These are phyloP conservation scores for Branchellion lobata DNA, from an alignment of 2,888 invertebrate species.

Conservation along the genomic window DNA sequence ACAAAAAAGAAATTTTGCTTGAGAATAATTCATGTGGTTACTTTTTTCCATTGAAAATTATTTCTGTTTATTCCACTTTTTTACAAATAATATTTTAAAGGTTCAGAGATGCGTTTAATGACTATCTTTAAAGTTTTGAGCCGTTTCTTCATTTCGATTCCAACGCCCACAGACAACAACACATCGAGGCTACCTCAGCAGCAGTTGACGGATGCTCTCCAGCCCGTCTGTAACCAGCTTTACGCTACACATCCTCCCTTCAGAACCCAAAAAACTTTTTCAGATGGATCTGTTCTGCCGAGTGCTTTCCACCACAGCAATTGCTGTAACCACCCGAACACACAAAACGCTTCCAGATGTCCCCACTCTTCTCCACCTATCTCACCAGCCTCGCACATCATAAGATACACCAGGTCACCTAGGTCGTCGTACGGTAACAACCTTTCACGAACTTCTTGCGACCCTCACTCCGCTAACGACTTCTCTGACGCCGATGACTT, in stretches of 20 bases:
- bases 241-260: slow-evolving; percentile 10
- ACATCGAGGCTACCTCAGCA: too few species aligned
- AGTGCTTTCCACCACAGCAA: too few species aligned
- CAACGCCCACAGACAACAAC: too few species aligned
- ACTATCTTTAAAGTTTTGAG: background rate
- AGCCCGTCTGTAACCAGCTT: background rate
- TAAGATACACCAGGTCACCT: slow-evolving; percentile 28
- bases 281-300: too few species aligned
- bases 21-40: background rate
- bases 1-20: slow-evolving; percentile 24
- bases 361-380: background rate
- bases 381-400: slow-evolving; percentile 31
- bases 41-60: too few species aligned
- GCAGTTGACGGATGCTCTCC: too few species aligned
- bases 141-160: background rate
- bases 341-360: background rate
- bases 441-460: slow-evolving; percentile 27
- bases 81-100: too few species aligned
- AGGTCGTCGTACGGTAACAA: slow-evolving; percentile 39
- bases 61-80: too few species aligned
- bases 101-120: too few species aligned
- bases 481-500: slow-evolving; percentile 35
- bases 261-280: background rate
- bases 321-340: background rate
- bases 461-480: slow-evolving; percentile 4